Conservation (phyloP, 2,888 invertebrate species). For the Rotaria magnacalcarata region DNA sequence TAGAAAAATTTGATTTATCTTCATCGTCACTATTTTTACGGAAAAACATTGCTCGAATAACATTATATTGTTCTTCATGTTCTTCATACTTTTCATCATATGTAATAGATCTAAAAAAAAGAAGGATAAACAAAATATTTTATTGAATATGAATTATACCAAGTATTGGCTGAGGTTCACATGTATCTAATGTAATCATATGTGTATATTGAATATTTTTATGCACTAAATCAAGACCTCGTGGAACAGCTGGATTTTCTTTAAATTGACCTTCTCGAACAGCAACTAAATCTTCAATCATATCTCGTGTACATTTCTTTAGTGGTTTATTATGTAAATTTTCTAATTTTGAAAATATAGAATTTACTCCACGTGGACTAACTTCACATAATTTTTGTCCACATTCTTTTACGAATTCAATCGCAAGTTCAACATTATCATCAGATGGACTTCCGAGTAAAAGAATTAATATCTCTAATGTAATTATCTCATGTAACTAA, state of each 20-base stretch:
- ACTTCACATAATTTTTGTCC: conserved; percentile 88
- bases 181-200: conserved; percentile 73
- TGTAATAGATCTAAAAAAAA: neutral
- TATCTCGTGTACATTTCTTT: conserved; percentile 87
- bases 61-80: too few relatives aligned
- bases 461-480: too few relatives aligned
- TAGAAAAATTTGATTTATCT: too few relatives aligned
- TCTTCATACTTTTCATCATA: too few relatives aligned
- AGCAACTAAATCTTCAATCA: conserved; percentile 83
- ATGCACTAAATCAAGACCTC: conserved; percentile 85
- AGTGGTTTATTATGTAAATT: conserved; percentile 67
- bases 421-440: conserved; percentile 92
- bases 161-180: conserved; percentile 71
- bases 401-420: conserved; percentile 90
- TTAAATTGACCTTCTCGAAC: conserved; percentile 68
- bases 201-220: conserved; percentile 96
- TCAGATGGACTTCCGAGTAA: conserved; percentile 61
- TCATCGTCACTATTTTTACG: too few relatives aligned
- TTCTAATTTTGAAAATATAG: conserved; percentile 88
- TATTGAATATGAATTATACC: conserved; percentile 66
- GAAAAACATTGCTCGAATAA: too few relatives aligned
- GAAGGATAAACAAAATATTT: neutral
- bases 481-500: too few relatives aligned
- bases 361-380: conserved; percentile 67
- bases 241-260: conserved; percentile 79